phyloP scores from a whole-genome alignment of 1,140 invertebrate genomes.

The Drosophila nigrodunni region DNA sequence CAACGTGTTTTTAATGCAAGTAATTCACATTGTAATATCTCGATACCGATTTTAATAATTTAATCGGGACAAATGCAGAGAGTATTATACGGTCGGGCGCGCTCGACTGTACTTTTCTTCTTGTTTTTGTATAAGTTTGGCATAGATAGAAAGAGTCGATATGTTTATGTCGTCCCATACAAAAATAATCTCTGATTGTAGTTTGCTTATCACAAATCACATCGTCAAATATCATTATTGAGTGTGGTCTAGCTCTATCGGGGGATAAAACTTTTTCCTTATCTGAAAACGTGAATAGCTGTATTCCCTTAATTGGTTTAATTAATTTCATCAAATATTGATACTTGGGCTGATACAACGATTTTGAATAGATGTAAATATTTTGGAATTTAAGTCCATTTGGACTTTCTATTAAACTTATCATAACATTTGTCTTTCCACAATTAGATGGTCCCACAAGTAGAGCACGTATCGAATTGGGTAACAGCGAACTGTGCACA shows the following conservation, averaged over 20 bases:
- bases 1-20: too few species aligned
- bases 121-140: slow-evolving; percentile 80
- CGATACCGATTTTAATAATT: too few species aligned
- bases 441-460: slow-evolving; percentile 68
- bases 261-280: slow-evolving; percentile 6
- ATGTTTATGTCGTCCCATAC: slow-evolving; percentile 78
- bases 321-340: slow-evolving; percentile 6
- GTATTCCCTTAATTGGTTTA: slow-evolving; percentile 9
- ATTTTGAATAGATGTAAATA: slow-evolving; percentile 18
- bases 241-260: slow-evolving; percentile 37
- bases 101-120: too few species aligned
- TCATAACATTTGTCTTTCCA: slow-evolving; percentile 75
- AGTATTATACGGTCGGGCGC: too few species aligned
- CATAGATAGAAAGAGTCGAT: slow-evolving; percentile 83
- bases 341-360: slow-evolving; percentile 8
- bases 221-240: slow-evolving; percentile 84
- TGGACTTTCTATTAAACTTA: slow-evolving; percentile 68
- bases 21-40: too few species aligned
- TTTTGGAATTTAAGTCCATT: slow-evolving; percentile 15
- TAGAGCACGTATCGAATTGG: slow-evolving; percentile 63
- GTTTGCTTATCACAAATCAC: slow-evolving; percentile 73
- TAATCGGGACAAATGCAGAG: too few species aligned
- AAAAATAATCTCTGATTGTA: slow-evolving; percentile 78
- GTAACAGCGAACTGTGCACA: slow-evolving; percentile 62
- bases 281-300: slow-evolving; percentile 2